These are phyloP conservation scores for Siniperca undulata DNA, from an alignment of 2,797 vertebrate species.

Conservation along the genomic window DNA sequence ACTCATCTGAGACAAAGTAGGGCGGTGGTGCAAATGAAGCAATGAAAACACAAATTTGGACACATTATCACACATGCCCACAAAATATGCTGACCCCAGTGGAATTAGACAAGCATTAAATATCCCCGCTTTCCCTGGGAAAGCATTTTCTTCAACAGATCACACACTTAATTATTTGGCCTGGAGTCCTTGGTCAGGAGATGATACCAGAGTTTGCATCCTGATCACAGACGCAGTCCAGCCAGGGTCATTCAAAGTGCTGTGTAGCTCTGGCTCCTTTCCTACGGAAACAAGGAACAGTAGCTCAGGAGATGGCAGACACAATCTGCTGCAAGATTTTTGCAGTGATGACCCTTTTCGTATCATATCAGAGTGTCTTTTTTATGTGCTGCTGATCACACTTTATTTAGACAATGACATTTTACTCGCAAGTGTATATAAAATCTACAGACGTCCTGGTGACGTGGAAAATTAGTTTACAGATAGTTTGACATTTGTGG, in stretches of 20 bases:
- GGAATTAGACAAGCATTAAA: slow-evolving; percentile 29
- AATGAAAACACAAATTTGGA: neutral
- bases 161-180: slow-evolving; percentile 38
- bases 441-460: neutral
- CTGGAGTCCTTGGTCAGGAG: slow-evolving; percentile 16
- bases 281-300: slow-evolving; percentile 55
- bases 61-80: neutral
- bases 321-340: neutral
- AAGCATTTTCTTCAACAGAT: slow-evolving; percentile 55
- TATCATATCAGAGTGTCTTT: neutral
- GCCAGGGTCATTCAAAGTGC: slow-evolving; percentile 50
- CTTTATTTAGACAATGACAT: neutral
- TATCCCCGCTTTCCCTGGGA: slow-evolving; percentile 54
- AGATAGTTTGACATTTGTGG: neutral
- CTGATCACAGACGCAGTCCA: slow-evolving; percentile 30
- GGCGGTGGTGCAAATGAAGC: neutral
- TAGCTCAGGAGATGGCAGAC: slow-evolving; percentile 13
- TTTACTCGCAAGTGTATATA: neutral
- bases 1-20: neutral
- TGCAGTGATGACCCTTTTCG: neutral
- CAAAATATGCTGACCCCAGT: slow-evolving; percentile 9
- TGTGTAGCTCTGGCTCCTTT: slow-evolving; percentile 31
- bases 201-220: slow-evolving; percentile 28
- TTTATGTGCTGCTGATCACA: neutral
- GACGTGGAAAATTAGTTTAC: neutral